phyloP scores from a whole-genome alignment of 2,113 vertebrate genomes.

The Grus americana region DNA sequence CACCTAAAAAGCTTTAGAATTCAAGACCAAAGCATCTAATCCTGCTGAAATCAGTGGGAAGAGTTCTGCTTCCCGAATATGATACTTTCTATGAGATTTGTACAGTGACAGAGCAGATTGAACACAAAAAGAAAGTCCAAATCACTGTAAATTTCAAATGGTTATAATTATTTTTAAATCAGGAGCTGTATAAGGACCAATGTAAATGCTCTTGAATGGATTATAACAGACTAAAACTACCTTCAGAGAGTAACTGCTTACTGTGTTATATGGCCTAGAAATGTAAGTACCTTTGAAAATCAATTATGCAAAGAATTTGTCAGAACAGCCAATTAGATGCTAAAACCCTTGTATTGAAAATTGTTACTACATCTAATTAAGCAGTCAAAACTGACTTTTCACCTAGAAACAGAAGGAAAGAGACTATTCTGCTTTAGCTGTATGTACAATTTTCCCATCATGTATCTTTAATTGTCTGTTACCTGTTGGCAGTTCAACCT shows the following conservation, averaged over 20 bases:
- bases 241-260: not conserved
- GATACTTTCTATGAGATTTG: not conserved
- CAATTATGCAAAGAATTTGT: not conserved
- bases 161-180: not conserved
- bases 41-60: not conserved
- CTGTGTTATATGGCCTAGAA: not conserved
- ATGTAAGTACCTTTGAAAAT: not conserved
- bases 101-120: not conserved
- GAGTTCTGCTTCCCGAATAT: not conserved
- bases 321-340: not conserved
- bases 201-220: not conserved
- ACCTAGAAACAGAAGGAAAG: not conserved
- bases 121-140: not conserved
- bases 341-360: not conserved
- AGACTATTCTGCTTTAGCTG: not conserved
- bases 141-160: not conserved
- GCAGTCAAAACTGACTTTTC: slow-evolving; percentile 8
- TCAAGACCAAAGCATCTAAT: not conserved
- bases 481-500: not conserved
- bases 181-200: not conserved
- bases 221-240: not conserved
- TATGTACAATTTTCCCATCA: not conserved
- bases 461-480: not conserved
- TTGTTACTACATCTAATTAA: slow-evolving; percentile 1
- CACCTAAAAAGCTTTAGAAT: not conserved